These are phyloP conservation scores for Lagenorhynchus albirostris DNA, from an alignment of 2,113 vertebrate species.

Conservation along the genomic window DNA sequence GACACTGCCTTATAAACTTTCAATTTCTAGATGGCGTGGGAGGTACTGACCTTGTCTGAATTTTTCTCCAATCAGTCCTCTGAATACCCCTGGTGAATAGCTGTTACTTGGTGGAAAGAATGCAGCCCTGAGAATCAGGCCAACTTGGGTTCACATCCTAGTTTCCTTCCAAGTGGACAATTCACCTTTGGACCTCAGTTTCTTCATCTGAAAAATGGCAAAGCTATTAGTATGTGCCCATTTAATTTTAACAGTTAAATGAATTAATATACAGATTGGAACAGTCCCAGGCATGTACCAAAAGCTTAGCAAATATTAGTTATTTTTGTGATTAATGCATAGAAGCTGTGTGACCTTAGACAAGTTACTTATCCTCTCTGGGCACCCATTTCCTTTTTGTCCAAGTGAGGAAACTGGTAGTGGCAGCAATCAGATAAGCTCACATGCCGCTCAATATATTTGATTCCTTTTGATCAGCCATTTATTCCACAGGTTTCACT, in stretches of 20 bases:
- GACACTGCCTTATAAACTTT: constrained; percentile 45
- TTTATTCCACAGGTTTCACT: not conserved
- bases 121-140: not conserved
- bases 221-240: not conserved
- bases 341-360: not conserved
- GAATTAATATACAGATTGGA: not conserved
- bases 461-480: not conserved
- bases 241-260: not conserved
- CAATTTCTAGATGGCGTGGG: constrained; percentile 26
- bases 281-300: not conserved
- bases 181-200: not conserved
- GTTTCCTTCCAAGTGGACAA: not conserved
- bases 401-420: not conserved
- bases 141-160: not conserved
- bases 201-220: not conserved
- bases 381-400: not conserved
- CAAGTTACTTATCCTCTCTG: not conserved
- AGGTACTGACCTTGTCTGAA: constrained; percentile 52
- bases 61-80: not conserved
- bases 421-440: not conserved
- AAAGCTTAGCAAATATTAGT: not conserved
- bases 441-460: not conserved
- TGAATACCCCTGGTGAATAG: not conserved
- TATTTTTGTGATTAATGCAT: not conserved
- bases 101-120: not conserved